Conservation (phyloP, 1,140 invertebrate species). For the Euglossa dilemma region DNA sequence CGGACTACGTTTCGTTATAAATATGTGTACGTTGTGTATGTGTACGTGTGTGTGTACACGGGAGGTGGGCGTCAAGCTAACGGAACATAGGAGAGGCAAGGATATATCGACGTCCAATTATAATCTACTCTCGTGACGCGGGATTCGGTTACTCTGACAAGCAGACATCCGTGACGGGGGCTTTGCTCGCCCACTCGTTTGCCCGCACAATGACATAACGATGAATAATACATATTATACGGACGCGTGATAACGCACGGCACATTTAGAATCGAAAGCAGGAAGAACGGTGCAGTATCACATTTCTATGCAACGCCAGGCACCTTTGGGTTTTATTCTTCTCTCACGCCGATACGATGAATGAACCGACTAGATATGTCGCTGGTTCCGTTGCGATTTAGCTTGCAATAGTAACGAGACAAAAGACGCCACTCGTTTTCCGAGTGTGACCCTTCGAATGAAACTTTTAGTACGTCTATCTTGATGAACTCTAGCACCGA, state of each 20-base stretch:
- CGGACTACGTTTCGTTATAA: slow-evolving; percentile 61
- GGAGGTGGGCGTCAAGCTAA: background rate
- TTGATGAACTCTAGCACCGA: no score
- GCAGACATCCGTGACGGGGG: slow-evolving; percentile 51
- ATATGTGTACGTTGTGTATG: slow-evolving; percentile 53
- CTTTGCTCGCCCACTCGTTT: slow-evolving; percentile 40
- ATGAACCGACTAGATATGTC: no score
- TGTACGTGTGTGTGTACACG: background rate
- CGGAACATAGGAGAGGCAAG: slow-evolving; percentile 48
- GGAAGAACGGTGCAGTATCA: no score
- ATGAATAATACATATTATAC: slow-evolving; percentile 67
- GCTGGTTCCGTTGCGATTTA: no score
- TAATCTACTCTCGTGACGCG: slow-evolving; percentile 67
- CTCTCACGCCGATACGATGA: no score
- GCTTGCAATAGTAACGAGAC: no score
- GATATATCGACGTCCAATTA: slow-evolving; percentile 70
- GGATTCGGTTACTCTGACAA: slow-evolving; percentile 66
- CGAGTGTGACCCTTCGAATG: no score
- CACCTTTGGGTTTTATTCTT: no score
- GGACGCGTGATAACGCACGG: slow-evolving; percentile 34
- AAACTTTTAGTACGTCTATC: no score
- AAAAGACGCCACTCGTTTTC: no score
- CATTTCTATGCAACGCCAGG: no score
- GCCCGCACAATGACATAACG: slow-evolving; percentile 43
- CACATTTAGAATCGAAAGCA: slow-evolving; percentile 45